Base-by-base conservation (phyloP, 2,797 vertebrate species). In the Phrynocephalus vlangalii region DNA sequence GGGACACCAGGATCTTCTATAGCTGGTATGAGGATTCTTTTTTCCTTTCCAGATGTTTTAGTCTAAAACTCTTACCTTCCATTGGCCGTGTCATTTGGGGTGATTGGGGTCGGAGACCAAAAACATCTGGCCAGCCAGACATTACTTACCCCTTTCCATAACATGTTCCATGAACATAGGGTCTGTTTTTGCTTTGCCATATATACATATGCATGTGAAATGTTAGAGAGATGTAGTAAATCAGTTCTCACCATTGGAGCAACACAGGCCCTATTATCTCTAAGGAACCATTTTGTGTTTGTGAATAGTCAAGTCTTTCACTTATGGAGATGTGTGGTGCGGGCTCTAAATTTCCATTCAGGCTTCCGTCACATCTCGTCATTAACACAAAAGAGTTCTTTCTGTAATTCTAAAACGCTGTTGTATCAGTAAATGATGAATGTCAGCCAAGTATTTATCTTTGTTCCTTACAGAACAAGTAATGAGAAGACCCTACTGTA, bases 191-290 rank as follows among this genome's bases (percentile, higher is more conserved):
- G 83, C 86, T 76, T 91, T 91, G 77, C 87, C n/a, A 13, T 3
- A 56, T 30, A 30, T 50, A 16, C 15, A 89, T 90, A 63, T 90
- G 16, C 76, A 81, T 87, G 82, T 83, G 80, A 48, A 88, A 84
- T 85, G 70, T 90, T 75, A 82, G 5, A 87, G 71, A 8, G 83
- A 68, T 86, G 72, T 85, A 81, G 75, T 82, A 95, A 96, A 92
- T 92, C 87, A 89, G 28, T 90, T 87, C 90, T 75, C 91, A 88
- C 90, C 92, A 92, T 88, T 66, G 33, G 68, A 73, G 87, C 28
- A 28, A 48, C 20, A 85, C 38, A n/a, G 79, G 50, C 1, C 73
- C 82, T 52, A 88, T 88, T 91, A 60, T 77, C 82, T 90, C 93
- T 93, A 91, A 87, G 89, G 88, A 89, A 82, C 76, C 33, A 77